phyloP scores from a whole-genome alignment of 2,888 invertebrate genomes.

The Merodon equestris region DNA sequence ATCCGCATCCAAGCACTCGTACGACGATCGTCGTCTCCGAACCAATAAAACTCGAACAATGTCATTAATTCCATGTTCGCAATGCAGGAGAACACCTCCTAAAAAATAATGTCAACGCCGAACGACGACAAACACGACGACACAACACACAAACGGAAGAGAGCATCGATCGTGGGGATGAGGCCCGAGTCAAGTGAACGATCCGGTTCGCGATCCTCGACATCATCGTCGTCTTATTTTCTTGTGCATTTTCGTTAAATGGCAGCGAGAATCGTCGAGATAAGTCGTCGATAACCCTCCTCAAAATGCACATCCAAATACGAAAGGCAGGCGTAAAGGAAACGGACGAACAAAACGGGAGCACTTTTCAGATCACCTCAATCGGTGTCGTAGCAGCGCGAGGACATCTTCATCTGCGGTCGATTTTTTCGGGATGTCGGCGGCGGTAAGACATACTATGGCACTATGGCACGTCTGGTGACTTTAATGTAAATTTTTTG shows the following conservation, averaged over 20 bases:
- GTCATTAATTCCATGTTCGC: constrained; percentile 69
- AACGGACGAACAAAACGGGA: constrained; percentile 42
- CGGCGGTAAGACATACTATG: constrained; percentile 57
- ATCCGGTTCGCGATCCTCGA: constrained; percentile 24
- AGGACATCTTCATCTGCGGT: constrained; percentile 68
- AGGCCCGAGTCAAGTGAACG: constrained; percentile 15
- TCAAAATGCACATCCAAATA: constrained; percentile 57
- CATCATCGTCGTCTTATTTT: constrained; percentile 19
- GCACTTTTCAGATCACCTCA: constrained; percentile 65
- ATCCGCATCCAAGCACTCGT: constrained; percentile 9
- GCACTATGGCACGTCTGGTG: constrained; percentile 54
- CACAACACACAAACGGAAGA: constrained; percentile 12
- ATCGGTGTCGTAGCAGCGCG: constrained; percentile 45
- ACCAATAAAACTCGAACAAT: constrained; percentile 68
- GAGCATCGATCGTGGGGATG: constrained; percentile 26
- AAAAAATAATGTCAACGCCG: constrained; percentile 67
- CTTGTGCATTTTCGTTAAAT: constrained; percentile 54
- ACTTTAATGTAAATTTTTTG: constrained; percentile 69
- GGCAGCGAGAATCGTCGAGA: constrained; percentile 56
- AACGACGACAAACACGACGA: constrained; percentile 28
- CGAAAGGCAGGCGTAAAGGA: constrained; percentile 2
- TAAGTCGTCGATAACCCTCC: constrained; percentile 63
- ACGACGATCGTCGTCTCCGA: constrained; percentile 9
- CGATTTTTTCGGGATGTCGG: constrained; percentile 19
- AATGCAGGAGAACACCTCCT: constrained; percentile 65